Conservation (phyloP, 2,888 invertebrate species). For the Himalopsyche japonica region DNA sequence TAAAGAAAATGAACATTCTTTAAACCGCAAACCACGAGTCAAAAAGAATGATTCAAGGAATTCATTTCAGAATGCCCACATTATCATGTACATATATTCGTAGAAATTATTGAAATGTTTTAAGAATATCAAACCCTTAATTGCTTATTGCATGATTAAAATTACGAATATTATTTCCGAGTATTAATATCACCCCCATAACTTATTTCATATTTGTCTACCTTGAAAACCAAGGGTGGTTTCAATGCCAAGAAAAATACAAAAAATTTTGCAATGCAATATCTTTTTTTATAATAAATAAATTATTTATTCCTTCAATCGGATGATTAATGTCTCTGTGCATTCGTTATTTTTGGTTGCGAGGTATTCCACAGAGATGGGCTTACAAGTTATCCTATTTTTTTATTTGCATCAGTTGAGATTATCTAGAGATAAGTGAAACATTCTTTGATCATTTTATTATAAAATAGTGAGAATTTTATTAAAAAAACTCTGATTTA, state of each 20-base stretch:
- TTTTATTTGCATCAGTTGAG: no score
- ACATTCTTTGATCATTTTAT: no score
- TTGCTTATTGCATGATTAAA: not conserved
- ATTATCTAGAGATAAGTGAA: no score
- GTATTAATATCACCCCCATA: not conserved
- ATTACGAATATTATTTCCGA: not conserved
- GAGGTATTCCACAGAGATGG: no score
- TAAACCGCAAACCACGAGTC: not conserved
- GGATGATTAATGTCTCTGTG: no score
- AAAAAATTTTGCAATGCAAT: no score
- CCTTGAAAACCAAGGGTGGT: not conserved
- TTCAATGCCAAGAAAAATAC: not conserved
- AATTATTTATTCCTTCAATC: no score
- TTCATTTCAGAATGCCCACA: not conserved
- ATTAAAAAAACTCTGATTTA: no score
- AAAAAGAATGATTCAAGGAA: not conserved
- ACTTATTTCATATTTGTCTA: not conserved
- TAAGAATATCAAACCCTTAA: not conserved
- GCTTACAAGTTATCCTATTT: no score
- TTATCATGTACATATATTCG: not conserved
- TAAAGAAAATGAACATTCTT: not conserved
- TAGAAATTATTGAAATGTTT: not conserved
- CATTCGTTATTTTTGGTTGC: no score
- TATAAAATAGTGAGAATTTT: no score
- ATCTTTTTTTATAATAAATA: no score